Evolutionary conservation across 2,113 vertebrate species (phyloP), one percentile per base, ranked within the genome.

Genomic region (Ctenodactylus gundi): DNA sequence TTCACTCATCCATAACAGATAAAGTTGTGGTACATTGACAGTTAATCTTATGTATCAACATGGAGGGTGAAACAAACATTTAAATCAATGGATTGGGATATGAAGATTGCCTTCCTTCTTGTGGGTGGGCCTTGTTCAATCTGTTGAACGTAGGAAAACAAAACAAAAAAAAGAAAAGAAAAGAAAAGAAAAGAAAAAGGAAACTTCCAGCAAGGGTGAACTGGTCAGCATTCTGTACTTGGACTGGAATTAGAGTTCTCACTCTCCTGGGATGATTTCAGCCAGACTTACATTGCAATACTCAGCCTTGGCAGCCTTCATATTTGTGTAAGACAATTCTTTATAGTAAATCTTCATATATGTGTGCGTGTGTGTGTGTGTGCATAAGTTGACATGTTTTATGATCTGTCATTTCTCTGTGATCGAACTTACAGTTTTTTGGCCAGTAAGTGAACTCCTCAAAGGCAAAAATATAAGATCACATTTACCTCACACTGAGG

Each of bases 401-500:
- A 31, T 72, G 3, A 4, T 55, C 49, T 2, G 18, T 36, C 23
- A 82, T 11, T 2, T 31, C 3, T 53, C 20, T 53, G 15, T 27
- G 14, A 39, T 77, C 7, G 36, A 51, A 14, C 2, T 7, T 57
- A 1, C 4, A 73, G 2, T n/a, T 25, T 85, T 34, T 75, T 39
- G 76, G 29, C 3, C 4, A 60, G 17, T 36, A 88, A 72, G 53
- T 11, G 5, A 94, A 55, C 49, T 85, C n/a, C 7, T 73, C 36
- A 96, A 88, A 88, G 17, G 17, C 0, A 96, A 36, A 96, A 36
- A 91, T 34, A 77, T 12, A 44, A 67, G 18, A 73, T 73, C 39
- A n/a, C 2, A 29, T 64, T 65, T 82, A 49, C 36, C 64, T 90
- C 49, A 62, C 2, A 29, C 21, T n/a, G 46, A 34, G n/a, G 64